Evolutionary conservation across 2,113 vertebrate species (phyloP), one percentile per base, ranked within the genome.

Genomic region (Diadophis punctatus): DNA sequence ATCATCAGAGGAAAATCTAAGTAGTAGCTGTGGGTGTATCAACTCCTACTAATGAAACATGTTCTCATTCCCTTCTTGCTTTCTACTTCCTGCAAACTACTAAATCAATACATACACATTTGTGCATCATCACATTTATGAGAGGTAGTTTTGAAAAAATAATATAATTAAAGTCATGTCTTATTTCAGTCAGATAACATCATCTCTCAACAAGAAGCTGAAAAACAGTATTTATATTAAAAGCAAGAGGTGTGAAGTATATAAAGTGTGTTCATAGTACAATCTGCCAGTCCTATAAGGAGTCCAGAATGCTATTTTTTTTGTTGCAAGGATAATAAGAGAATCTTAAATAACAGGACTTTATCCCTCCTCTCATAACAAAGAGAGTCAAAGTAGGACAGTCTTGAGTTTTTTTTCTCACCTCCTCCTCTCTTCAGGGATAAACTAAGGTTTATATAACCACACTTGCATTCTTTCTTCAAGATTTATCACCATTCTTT

Each of bases 61-160:
- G 8, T 34, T 53, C 30, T 89, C 63, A n/a, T 89, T 89, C 9
- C 34, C 8, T 85, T n/a, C 20, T 16, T 89, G 34, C 25, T 56
- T 88, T 53, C 20, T 12, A 51, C 60, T 84, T 56, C 60, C 58
- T 74, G 53, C 39, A 60, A 92, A 89, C 20, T 58, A 84, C 43
- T 53, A 92, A 58, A 89, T 92, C 91, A 89, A 89, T 92, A 88
- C 87, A 74, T 27, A 80, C 74, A 92, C 6, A 56, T 89, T 85
- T 92, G 18, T 43, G 48, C 49, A n/a, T 89, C 52, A 92, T 85
- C 48, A 85, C 55, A 89, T 89, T 63, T 92, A 85, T 92, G 52
- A 34, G 18, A 84, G 23, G 25, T 74, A 80, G 7, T 89, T 84
- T 89, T 92, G 48, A 85, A 84, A 58, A 55, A 49, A 85, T 85